These are phyloP conservation scores for Crambe crambe DNA, from an alignment of 37 sponge, comb jelly and placozoan genomes.

Conservation along the genomic window DNA sequence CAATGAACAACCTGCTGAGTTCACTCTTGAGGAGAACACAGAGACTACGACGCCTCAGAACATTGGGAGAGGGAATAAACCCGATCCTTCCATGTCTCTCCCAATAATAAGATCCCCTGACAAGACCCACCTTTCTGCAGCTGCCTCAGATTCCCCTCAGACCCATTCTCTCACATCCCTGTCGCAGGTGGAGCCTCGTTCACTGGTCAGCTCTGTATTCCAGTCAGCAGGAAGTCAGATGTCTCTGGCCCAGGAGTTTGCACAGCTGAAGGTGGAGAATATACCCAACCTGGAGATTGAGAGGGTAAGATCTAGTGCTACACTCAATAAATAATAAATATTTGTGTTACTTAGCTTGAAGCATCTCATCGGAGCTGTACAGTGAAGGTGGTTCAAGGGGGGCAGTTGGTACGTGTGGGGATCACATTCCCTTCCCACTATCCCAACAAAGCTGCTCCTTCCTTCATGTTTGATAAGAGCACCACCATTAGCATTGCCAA, in stretches of 20 bases:
- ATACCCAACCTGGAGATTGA: slow-evolving; percentile 61
- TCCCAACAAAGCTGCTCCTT: slow-evolving; percentile 82
- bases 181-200: background rate
- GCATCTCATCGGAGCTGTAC: slow-evolving; percentile 70
- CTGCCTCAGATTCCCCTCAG: background rate
- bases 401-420: slow-evolving; percentile 52
- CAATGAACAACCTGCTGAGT: background rate
- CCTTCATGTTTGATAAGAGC: slow-evolving; percentile 65
- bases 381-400: slow-evolving; percentile 47
- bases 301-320: slow-evolving; percentile 25
- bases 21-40: background rate
- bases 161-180: background rate
- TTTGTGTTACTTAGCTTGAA: slow-evolving; percentile 45
- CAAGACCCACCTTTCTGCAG: background rate
- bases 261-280: slow-evolving; percentile 46
- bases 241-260: slow-evolving; percentile 60
- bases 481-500: slow-evolving; percentile 57
- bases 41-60: background rate
- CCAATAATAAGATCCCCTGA: background rate
- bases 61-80: background rate
- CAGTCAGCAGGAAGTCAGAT: slow-evolving; percentile 9
- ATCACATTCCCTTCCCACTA: slow-evolving; percentile 84
- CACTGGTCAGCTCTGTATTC: background rate
- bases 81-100: slow-evolving; percentile 5
- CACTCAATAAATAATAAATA: too few species aligned